Conservation (phyloP, 2,888 invertebrate species). For the Drosophila atripex region DNA sequence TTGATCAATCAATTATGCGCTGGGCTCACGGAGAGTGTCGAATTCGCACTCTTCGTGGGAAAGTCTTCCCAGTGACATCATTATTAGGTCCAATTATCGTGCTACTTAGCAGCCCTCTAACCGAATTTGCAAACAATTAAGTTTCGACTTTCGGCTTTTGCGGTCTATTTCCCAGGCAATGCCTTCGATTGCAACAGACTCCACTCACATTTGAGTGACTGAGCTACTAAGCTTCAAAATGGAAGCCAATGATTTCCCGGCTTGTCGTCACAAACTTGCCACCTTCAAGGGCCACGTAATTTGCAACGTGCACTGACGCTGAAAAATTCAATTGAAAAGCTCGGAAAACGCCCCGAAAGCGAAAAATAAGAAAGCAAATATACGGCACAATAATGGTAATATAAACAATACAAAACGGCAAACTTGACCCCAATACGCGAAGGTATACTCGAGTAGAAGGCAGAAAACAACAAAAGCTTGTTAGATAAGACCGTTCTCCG, state of each 20-base stretch:
- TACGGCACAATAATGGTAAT: slow-evolving; percentile 41
- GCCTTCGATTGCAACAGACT: slow-evolving; percentile 15
- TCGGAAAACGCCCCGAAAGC: slow-evolving; percentile 27
- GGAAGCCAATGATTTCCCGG: no score
- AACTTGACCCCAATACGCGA: slow-evolving; percentile 65
- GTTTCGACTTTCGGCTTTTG: slow-evolving; percentile 45
- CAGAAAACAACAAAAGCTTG: slow-evolving; percentile 9
- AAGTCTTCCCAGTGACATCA: slow-evolving; percentile 20
- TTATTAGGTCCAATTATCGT: slow-evolving; percentile 30
- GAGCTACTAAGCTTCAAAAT: no score
- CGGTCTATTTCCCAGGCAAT: slow-evolving; percentile 29
- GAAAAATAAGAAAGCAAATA: slow-evolving; percentile 25
- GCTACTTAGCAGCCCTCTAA: slow-evolving; percentile 32
- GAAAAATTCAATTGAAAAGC: slow-evolving; percentile 56
- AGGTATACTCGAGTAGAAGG: slow-evolving; percentile 9
- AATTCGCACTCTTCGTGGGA: slow-evolving; percentile 47
- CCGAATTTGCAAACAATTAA: slow-evolving; percentile 38
- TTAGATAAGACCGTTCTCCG: slow-evolving; percentile 52
- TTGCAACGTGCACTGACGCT: slow-evolving; percentile 66
- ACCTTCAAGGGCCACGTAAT: slow-evolving; percentile 72
- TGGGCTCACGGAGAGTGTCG: slow-evolving; percentile 25
- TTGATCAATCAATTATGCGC: slow-evolving; percentile 60
- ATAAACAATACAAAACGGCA: slow-evolving; percentile 44
- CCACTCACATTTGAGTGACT: neutral
- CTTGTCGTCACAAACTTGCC: slow-evolving; percentile 66